Base-by-base conservation (phyloP, 2,113 vertebrate species). In the Semnopithecus entellus region DNA sequence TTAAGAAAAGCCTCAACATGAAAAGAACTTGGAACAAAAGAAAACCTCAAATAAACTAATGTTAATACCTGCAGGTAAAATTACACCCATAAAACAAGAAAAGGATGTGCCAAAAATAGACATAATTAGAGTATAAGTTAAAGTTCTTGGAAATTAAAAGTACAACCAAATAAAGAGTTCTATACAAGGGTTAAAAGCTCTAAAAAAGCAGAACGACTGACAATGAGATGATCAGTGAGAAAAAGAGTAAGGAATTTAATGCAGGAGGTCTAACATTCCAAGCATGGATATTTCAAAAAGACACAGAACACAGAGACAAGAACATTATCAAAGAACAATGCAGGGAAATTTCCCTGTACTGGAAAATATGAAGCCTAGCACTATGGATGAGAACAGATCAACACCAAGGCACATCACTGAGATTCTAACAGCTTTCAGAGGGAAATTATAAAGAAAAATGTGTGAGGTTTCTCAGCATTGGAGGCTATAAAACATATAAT, bases 111-210 rank as follows among this genome's bases (percentile, higher is more conserved):
- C 4, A 64, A 95, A 91, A 80, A 80, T 57, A n/a, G 25, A 84
- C 30, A 88, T 27, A 86, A 89, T 85, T 59, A 73, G n/a, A 50
- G 4, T 50, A 17, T 8, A 94, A 88, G 25, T 61, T 52, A 68
- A 66, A 91, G 23, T 84, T 75, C 79, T 88, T 75, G 2, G 35
- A 89, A 94, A 75, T 80, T 52, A 91, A 84, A 95, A 78, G 83
- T 73, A 90, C 20, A 64, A 92, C 32, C 18, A 72, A 79, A 32
- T 84, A 80, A 84, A 61, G 79, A 72, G 11, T 78, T 83, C 68
- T 61, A 79, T 57, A 22, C 32, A 78, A 76, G 32, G 16, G 20
- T 83, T 90, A 72, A 68, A 66, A 94, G 22, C 7, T 25, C 64
- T 8, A 89, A 80, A 78, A 50, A 40, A 52, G 66, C 22, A 64